Evolutionary conservation across 2,888 invertebrate genomes (phyloP), one percentile per base, ranked within the genome.

Genomic region (Dicyrtoma fusca): DNA sequence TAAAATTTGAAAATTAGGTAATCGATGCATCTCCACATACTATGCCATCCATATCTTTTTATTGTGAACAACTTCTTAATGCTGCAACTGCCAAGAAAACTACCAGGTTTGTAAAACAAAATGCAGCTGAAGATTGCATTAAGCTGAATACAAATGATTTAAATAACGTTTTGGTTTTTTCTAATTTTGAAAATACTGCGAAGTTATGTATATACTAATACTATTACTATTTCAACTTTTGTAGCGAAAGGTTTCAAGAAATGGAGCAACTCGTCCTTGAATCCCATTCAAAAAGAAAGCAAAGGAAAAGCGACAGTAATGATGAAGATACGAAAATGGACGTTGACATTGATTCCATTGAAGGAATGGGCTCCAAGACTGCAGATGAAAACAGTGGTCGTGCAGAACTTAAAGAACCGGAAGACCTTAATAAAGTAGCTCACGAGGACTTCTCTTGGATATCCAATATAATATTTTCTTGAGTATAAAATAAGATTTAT

Each of bases 21-120:
- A 77, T 79, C 75, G 77, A 79, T 49, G 65, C 75, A 1, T 79
- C 79, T n/a, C 79, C 79, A 4, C 77, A 79, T 61, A 78, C 79
- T 17, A 79, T 79, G 79, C 79, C 79, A 13, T 78, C 77, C 0
- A 51, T 77, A n/a, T 75, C 76, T 14, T 79, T 76, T 51, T 79
- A 73, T 49, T 74, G 75, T 44, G 68, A 74, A 6, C 76, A 78
- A 59, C 68, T 79, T 19, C 51, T 79, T 14, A 71, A 59, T 49
- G 61, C 74, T 6, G 10, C 68, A 4, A 64, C 62, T 14, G 19
- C 53, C 4, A 57, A 23, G 25, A 44, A 4, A 2, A 42, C 19
- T 26, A 10, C 49, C 13, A 47, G 53, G 71, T 71, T 53, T 44
- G 59, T 53, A 11, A 17, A 17, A 49, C 49, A n/a, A n/a, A n/a